Evolutionary conservation across 2,797 vertebrate genomes (phyloP), one percentile per base, ranked within the genome.

Genomic region (Darevskia mixta): DNA sequence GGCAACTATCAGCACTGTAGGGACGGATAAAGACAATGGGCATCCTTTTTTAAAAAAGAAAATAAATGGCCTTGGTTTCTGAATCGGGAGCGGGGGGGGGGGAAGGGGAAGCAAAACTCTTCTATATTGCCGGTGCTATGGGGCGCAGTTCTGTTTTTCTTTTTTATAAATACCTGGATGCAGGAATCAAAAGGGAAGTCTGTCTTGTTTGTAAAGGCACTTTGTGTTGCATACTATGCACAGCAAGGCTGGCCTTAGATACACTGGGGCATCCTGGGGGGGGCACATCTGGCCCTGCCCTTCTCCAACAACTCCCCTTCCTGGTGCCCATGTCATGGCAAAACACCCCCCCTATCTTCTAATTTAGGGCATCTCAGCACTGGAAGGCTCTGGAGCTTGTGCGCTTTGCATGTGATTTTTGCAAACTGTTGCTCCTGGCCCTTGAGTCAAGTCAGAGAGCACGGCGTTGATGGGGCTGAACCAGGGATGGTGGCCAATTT

Each of bases 1-100:
- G 99, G 98, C 89, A 99, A 99, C 96, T 99, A 99, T 93, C 95
- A 98, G 95, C 98, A 99, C 93, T 99, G 99, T 91, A 95, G 98
- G 94, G 98, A 99, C 75, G 98, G 98, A 3, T 99, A 95, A 98
- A 66, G 27, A 88, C 61, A 20, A 0, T 64, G 67, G 83, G 90
- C 75, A 61, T 88, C 86, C 86, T 23, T 64, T 61, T 15, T 23
- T 7, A 5, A 61, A 61, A 49, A 49, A 55, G 49, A 55, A 55
- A 55, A 61, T 78, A 83, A 73, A 88, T 89, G 93, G 95, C 93
- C 92, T 94, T 95, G 84, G 43, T 88, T 87, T 87, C 92, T 94
- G 66, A 55, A 35, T 86, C 79, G 89, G 94, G 67, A 67, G 84
- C 4, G 67, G 55, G 41, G 67, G 41, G 17, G 43, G 80, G 58